A percentile compares a stretch with the other conserved stretches of the same genome.
Evolutionary conservation across 2,797 vertebrate genomes (phyloP).

Genomic region (Vespertilio murinus): DNA sequence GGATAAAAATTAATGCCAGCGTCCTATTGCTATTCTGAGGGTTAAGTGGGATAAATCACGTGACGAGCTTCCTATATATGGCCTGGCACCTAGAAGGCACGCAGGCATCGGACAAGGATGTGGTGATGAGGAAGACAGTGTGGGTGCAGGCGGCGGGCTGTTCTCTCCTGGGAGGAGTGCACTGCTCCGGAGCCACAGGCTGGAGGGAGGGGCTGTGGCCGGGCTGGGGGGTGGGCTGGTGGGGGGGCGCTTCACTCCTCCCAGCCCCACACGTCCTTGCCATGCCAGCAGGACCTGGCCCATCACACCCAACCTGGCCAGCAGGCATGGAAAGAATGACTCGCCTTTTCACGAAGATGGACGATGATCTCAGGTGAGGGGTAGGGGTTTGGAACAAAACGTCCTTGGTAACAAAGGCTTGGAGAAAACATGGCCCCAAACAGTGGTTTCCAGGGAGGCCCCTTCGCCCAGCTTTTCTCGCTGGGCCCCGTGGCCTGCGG

Average conservation of each 20-base stretch:
- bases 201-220: neutral
- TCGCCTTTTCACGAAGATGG: neutral
- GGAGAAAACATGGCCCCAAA: neutral
- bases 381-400: neutral
- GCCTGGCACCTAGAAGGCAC: neutral
- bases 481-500: fast-evolving
- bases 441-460: neutral
- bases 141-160: fast-evolving
- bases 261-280: neutral
- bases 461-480: fast-evolving
- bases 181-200: fast-evolving
- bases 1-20: neutral
- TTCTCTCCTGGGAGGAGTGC: fast-evolving
- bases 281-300: neutral
- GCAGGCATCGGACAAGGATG: fast-evolving
- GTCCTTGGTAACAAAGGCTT: slow-evolving; percentile 33
- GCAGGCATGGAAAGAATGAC: slow-evolving; percentile 18
- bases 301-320: neutral
- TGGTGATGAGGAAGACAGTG: fast-evolving
- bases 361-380: slow-evolving; percentile 49
- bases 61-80: fast-evolving
- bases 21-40: fast-evolving
- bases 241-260: neutral
- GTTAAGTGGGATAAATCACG: neutral
- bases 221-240: neutral